These are phyloP conservation scores for Ursus arctos DNA, from an alignment of 2,113 vertebrate species.

Conservation along the genomic window DNA sequence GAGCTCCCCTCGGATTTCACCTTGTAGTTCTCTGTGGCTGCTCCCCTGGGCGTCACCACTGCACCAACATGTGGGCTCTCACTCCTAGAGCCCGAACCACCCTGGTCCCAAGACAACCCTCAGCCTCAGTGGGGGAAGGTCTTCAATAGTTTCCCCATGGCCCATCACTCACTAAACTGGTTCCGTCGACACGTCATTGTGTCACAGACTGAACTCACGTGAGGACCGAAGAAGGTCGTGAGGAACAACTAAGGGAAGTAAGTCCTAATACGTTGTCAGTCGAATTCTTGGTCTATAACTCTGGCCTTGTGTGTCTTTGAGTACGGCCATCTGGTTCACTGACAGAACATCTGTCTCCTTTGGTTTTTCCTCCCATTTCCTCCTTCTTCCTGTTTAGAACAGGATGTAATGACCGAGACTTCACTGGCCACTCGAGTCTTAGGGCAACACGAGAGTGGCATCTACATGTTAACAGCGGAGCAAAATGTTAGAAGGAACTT, in stretches of 20 bases:
- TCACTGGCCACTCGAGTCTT: neutral
- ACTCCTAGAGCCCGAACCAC: neutral
- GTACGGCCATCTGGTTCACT: neutral
- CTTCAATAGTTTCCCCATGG: neutral
- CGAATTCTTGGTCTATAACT: neutral
- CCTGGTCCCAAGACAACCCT: neutral
- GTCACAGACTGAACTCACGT: neutral
- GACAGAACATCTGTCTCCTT: neutral
- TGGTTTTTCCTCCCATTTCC: neutral
- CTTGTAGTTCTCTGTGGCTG: neutral
- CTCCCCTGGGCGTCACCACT: neutral
- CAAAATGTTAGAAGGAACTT: neutral
- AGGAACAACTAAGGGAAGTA: neutral
- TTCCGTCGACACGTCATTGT: neutral
- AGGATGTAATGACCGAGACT: neutral
- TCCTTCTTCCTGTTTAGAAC: neutral
- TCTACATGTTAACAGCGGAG: neutral
- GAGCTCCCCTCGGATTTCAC: neutral
- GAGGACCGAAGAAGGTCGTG: neutral
- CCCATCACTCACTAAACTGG: neutral
- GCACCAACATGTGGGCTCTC: neutral
- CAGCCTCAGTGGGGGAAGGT: neutral
- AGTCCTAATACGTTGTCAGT: neutral
- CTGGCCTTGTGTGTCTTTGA: neutral
- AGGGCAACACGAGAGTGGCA: neutral